Evolutionary conservation across 37 sponge, comb jelly and placozoan species (phyloP), one percentile per base, ranked within the genome.

Genomic region (Axinella damicornis): DNA sequence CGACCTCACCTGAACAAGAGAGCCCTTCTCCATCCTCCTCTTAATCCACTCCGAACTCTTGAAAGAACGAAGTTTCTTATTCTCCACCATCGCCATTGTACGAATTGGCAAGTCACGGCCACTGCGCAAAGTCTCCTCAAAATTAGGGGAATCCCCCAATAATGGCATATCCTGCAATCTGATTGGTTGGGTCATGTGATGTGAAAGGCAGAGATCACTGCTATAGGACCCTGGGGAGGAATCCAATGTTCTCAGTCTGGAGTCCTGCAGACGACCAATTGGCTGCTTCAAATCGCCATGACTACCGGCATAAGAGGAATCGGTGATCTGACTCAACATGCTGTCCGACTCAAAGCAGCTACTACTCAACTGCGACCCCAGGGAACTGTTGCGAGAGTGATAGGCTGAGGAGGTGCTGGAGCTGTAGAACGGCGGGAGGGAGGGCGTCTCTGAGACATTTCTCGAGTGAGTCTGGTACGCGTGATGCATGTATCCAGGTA

Each of bases 21-120:
- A 46, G 22, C 73, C 59, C 53, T 36, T 60, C 22, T 85, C 85
- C 73, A 88, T 24, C 65, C 82, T 67, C 27, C 46, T 58, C 73
- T 88, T 95, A 73, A 95, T 91, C 95, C 95, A 95, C 53, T 95
- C 95, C 9, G 76, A 74, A 76, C 89, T 95, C 85, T 91, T 91
- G 79, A 95, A 65, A 5, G 78, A 46, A 34, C 65, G 52, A 27
- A 38, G 22, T 59, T 77, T 77, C 71, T 86, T 77, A 20, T 52
- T 32, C 28, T 86, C 46, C 4, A 46, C 46, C 46, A 46, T 46
- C 46, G 9, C 46, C 46, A 46, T 46, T 4, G 46, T 46, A 12
- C 46, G 46, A 46, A 46, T 46, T 12, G 46, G 46, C 4, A 46
- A 9, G 46, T 46, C 46, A 4, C 46, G 46, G 6, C 46, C 46